A percentile compares a stretch with the other conserved stretches of the same genome.
phyloP scores from a whole-genome alignment of 2,113 vertebrate species.

The Plotosus lineatus region DNA sequence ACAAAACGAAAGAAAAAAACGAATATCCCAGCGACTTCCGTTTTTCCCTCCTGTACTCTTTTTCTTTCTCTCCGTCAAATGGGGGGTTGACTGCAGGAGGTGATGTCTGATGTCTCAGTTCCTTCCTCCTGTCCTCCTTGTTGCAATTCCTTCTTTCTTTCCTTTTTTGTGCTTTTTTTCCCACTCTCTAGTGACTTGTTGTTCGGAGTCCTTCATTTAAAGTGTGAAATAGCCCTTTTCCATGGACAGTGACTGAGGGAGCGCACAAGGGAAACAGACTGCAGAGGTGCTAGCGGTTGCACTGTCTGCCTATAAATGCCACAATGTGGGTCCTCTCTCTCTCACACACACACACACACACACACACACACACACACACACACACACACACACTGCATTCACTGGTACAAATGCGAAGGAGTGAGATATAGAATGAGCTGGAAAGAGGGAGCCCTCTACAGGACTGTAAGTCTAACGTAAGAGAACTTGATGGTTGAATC shows the following conservation, averaged over 20 bases:
- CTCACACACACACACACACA: slow-evolving; percentile 59
- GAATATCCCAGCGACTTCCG: slow-evolving; percentile 82
- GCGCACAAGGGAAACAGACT: slow-evolving; percentile 32
- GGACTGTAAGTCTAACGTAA: slow-evolving; percentile 58
- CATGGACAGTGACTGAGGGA: slow-evolving; percentile 43
- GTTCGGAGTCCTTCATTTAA: slow-evolving; percentile 39
- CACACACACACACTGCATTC: slow-evolving; percentile 59
- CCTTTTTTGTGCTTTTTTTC: slow-evolving; percentile 27
- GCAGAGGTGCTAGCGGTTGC: slow-evolving; percentile 51
- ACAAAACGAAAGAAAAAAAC: slow-evolving; percentile 82
- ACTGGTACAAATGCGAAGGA: slow-evolving; percentile 40
- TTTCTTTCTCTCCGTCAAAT: slow-evolving; percentile 55
- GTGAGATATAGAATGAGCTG: slow-evolving; percentile 27
- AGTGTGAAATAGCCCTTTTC: slow-evolving; percentile 51
- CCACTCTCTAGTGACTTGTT: slow-evolving; percentile 40
- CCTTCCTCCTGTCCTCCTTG: slow-evolving; percentile 37
- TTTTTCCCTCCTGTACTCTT: slow-evolving; percentile 69
- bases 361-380: slow-evolving; percentile 60
- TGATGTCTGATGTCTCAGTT: slow-evolving; percentile 30
- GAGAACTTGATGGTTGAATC: background rate
- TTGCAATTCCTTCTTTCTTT: slow-evolving; percentile 34
- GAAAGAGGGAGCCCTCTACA: slow-evolving; percentile 61
- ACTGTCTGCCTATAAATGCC: slow-evolving; percentile 54
- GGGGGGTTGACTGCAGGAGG: slow-evolving; percentile 6
- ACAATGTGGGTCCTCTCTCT: slow-evolving; percentile 56